A percentile compares a stretch with the other conserved stretches of the same genome.
Evolutionary conservation across 2,113 vertebrate species (phyloP).

Genomic region (Canis aureus): DNA sequence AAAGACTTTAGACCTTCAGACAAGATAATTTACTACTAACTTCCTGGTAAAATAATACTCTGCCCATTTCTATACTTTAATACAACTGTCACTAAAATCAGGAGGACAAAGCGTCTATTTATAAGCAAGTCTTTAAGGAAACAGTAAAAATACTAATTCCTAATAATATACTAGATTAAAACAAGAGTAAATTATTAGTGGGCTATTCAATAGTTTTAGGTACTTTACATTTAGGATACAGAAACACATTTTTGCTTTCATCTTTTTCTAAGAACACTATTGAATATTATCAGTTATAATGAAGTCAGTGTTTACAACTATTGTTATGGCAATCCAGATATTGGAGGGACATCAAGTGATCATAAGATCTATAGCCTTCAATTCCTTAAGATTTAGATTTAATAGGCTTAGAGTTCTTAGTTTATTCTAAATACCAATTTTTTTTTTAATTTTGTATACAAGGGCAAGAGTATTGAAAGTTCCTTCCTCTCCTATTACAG

Average conservation of each 20-base stretch:
- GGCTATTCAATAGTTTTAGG: not conserved
- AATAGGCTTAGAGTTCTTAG: not conserved
- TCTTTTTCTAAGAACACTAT: constrained; percentile 19
- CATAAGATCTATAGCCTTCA: not conserved
- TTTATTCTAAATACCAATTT: not conserved
- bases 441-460: not conserved
- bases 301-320: not conserved
- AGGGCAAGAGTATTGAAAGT: not conserved
- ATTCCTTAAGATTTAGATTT: not conserved
- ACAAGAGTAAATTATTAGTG: not conserved
- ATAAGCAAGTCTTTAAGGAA: constrained; percentile 16
- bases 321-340: not conserved
- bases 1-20: not conserved
- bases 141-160: not conserved
- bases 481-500: not conserved
- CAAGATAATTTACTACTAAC: constrained; percentile 27
- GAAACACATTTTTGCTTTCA: constrained; percentile 21
- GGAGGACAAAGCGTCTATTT: not conserved
- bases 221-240: not conserved
- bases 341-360: not conserved
- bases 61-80: not conserved
- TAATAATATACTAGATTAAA: constrained; percentile 47
- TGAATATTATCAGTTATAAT: not conserved
- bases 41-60: constrained; percentile 20
- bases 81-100: not conserved